Percentiles rank a stretch among this genome's conserved stretches.
Evolutionary conservation across 2,888 invertebrate species (phyloP).

Genomic region (Acanthosoma haemorrhoidale): DNA sequence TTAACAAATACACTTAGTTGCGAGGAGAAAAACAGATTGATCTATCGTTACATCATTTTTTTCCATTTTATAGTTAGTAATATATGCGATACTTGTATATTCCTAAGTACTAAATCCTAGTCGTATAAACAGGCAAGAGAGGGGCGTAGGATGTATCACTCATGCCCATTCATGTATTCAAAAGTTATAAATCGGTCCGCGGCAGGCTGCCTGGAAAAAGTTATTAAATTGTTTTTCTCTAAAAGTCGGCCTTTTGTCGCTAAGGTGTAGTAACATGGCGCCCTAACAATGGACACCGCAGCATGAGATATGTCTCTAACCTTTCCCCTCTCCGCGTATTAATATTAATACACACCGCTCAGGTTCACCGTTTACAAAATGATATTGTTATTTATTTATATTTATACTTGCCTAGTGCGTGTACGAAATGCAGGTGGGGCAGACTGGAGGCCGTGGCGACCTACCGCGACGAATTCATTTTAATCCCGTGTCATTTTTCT

Average conservation of each 20-base stretch:
- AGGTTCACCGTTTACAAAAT: constrained; percentile 23
- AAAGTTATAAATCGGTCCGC: not conserved
- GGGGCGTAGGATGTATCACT: no score
- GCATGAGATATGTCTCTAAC: constrained; percentile 20
- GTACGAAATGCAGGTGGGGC: constrained; percentile 17
- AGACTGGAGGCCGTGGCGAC: not conserved
- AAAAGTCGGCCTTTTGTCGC: constrained; percentile 1
- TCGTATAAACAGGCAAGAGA: no score
- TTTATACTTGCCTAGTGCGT: not conserved
- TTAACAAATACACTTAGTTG: no score
- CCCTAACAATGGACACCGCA: not conserved
- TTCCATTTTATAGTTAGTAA: no score
- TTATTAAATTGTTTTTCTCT: constrained; percentile 21
- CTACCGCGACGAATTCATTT: constrained; percentile 15
- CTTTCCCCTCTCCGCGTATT: constrained; percentile 16
- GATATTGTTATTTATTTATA: constrained; percentile 21
- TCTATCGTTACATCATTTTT: no score
- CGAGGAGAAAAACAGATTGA: no score
- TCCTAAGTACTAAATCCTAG: no score
- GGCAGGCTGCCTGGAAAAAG: not conserved
- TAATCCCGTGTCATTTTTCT: not conserved
- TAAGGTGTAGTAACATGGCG: not conserved
- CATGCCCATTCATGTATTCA: constrained; percentile 1
- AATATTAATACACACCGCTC: constrained; percentile 23
- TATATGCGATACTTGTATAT: no score